Percentiles rank a stretch among this genome's conserved stretches.
Evolutionary conservation across 2,888 invertebrate species (phyloP).

Genomic region (Nebria brevicollis): DNA sequence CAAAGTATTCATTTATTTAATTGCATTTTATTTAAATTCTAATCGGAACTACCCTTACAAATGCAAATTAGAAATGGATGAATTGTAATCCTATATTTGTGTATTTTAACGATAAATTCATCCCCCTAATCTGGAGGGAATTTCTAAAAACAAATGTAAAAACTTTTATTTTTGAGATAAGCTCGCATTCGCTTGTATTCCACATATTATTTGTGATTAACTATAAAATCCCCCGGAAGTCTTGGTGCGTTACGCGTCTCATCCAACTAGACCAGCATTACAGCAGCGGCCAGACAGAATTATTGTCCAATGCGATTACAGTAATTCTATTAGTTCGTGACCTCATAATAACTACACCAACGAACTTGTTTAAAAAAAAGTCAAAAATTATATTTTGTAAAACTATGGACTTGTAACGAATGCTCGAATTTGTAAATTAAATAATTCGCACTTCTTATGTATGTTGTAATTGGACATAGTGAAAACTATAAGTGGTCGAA

Average conservation of each 20-base stretch:
- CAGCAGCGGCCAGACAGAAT: not conserved
- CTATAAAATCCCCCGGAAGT: not conserved
- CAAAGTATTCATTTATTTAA: too few relatives aligned
- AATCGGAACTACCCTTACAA: too few relatives aligned
- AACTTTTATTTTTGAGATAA: too few relatives aligned
- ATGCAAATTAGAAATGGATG: too few relatives aligned
- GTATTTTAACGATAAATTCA: too few relatives aligned
- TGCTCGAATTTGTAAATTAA: too few relatives aligned
- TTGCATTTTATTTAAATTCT: too few relatives aligned
- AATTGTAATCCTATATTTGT: too few relatives aligned
- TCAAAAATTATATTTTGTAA: too few relatives aligned
- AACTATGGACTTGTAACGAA: too few relatives aligned
- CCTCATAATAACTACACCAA: not conserved
- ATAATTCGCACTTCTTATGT: not conserved
- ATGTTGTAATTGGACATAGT: not conserved
- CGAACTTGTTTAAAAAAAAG: not conserved
- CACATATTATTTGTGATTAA: not conserved
- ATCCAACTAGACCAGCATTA: not conserved
- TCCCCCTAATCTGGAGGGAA: too few relatives aligned
- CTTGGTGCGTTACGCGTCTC: not conserved
- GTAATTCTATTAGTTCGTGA: not conserved
- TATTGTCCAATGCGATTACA: slow-evolving; percentile 1
- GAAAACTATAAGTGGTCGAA: not conserved
- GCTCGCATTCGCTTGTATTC: not conserved
- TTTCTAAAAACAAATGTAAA: too few relatives aligned